Conservation (phyloP, 1,140 invertebrate genomes). For the Caenorhabditis latens region DNA sequence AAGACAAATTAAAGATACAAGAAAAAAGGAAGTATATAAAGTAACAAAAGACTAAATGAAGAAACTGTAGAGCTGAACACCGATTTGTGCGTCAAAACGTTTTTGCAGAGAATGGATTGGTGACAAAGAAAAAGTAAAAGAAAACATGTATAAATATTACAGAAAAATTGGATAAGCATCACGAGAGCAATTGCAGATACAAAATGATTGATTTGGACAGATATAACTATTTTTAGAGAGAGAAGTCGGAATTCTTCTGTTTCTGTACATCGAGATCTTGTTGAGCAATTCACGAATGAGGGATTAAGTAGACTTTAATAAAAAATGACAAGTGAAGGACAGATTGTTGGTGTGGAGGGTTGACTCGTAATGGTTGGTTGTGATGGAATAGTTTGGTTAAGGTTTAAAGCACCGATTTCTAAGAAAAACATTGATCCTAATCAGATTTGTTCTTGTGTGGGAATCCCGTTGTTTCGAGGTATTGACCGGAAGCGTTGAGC, state of each 20-base stretch:
- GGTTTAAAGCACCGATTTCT: slow-evolving; percentile 45
- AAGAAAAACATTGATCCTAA: background rate
- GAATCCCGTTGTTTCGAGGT: slow-evolving; percentile 34
- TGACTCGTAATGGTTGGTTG: slow-evolving; percentile 40
- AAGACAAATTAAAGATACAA: background rate
- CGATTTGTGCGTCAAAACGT: slow-evolving; percentile 43
- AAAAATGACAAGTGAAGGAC: slow-evolving; percentile 51
- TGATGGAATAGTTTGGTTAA: slow-evolving; percentile 40
- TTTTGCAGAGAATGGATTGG: slow-evolving; percentile 19
- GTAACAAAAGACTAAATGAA: background rate
- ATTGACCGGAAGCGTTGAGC: slow-evolving; percentile 43
- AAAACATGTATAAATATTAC: background rate
- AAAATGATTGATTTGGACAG: slow-evolving; percentile 23
- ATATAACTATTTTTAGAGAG: background rate
- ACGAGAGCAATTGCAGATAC: slow-evolving; percentile 22
- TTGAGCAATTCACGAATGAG: slow-evolving; percentile 20
- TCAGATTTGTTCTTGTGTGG: slow-evolving; percentile 44
- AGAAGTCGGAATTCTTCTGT: background rate
- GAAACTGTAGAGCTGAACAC: slow-evolving; percentile 19
- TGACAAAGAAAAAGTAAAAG: background rate
- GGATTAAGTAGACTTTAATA: slow-evolving; percentile 12
- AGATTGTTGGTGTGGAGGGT: slow-evolving; percentile 42
- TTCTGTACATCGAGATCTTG: slow-evolving; percentile 49
- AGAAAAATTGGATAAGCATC: background rate
- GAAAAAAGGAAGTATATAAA: background rate